Conservation (phyloP, 2,888 invertebrate species). For the Perizoma affinitatum region DNA sequence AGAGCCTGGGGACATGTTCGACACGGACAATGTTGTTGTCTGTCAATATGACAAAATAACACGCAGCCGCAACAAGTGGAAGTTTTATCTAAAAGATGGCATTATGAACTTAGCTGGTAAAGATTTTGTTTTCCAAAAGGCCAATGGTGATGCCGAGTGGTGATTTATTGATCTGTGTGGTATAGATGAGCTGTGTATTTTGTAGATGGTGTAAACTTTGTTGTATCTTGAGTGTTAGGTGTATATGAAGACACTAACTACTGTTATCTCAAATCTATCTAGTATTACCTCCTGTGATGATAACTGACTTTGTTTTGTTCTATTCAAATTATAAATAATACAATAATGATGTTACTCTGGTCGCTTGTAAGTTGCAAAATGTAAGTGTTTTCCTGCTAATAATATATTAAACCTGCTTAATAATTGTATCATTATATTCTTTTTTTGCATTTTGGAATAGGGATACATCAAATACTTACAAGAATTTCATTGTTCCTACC, state of each 20-base stretch:
- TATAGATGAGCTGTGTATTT: conserved; percentile 64
- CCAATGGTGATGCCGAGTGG: conserved; percentile 99
- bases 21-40: conserved; percentile 99
- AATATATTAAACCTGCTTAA: too few species aligned
- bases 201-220: conserved; percentile 63
- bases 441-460: too few species aligned
- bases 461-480: too few species aligned
- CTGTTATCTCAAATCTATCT: conserved; percentile 47
- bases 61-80: conserved; percentile 99
- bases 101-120: conserved; percentile 99
- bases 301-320: too few species aligned
- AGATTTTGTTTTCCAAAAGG: conserved; percentile 99
- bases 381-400: too few species aligned
- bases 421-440: too few species aligned
- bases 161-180: conserved; percentile 74
- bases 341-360: too few species aligned
- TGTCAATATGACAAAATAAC: conserved; percentile 99
- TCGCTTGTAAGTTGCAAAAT: too few species aligned
- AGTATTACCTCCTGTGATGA: conserved; percentile 12
- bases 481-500: too few species aligned
- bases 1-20: conserved; percentile 96
- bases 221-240: conserved; percentile 59
- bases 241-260: conserved; percentile 48
- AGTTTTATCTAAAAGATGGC: conserved; percentile 99
- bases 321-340: too few species aligned